Conservation (phyloP, 1,140 invertebrate species). For the Pollicipes pollicipes region DNA sequence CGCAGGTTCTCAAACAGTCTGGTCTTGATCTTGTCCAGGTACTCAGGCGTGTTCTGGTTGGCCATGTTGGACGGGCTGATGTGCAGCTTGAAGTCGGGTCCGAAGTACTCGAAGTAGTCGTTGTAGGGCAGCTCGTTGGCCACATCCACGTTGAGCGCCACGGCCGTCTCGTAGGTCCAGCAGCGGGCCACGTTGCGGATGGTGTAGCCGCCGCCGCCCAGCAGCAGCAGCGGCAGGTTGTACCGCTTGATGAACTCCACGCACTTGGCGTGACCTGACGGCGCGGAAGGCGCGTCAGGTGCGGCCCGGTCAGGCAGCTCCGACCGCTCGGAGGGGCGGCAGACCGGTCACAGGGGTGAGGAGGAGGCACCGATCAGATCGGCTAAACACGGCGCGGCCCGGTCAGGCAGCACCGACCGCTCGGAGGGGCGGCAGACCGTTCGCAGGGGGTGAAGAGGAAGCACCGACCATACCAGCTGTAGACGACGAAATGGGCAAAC, state of each 20-base stretch:
- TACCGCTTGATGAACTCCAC: slow-evolving; percentile 96
- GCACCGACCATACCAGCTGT: no score
- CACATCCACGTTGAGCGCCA: slow-evolving; percentile 86
- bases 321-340: no score
- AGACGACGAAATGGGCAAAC: no score
- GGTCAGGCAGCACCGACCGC: no score
- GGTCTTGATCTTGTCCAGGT: slow-evolving; percentile 94
- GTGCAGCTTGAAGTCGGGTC: slow-evolving; percentile 98
- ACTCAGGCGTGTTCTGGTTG: slow-evolving; percentile 96
- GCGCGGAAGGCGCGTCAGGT: no score
- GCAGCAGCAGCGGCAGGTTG: slow-evolving; percentile 82
- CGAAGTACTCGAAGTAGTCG: slow-evolving; percentile 99
- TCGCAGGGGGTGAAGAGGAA: no score
- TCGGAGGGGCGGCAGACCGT: no score
- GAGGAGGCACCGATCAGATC: no score
- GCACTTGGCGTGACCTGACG: no score
- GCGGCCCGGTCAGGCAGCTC: no score
- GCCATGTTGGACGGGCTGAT: slow-evolving; percentile 99
- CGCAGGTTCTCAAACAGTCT: slow-evolving; percentile 89
- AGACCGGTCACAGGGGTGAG: no score
- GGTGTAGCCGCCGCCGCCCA: slow-evolving; percentile 94
- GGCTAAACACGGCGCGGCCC: no score
- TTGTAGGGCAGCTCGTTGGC: slow-evolving; percentile 98
- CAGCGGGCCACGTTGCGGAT: slow-evolving; percentile 95
- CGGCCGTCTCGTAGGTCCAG: slow-evolving; percentile 97